phyloP scores from a whole-genome alignment of 2,888 invertebrate species.

The Allophyes oxyacanthae region DNA sequence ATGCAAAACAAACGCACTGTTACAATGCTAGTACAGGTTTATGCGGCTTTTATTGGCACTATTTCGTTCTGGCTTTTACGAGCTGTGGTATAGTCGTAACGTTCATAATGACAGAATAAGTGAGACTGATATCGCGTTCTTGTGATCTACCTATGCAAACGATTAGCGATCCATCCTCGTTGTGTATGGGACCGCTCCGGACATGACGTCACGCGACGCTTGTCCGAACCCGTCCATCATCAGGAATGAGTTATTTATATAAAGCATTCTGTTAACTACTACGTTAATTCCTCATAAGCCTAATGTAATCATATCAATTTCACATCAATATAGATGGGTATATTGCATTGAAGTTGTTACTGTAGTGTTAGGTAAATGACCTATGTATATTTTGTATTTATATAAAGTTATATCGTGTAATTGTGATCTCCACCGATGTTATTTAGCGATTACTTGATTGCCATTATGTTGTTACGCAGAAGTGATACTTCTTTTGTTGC shows the following conservation, averaged over 20 bases:
- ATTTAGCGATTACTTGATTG: slow-evolving; percentile 87
- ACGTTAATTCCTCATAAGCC: slow-evolving; percentile 80
- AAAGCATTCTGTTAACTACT: slow-evolving; percentile 83
- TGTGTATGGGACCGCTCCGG: slow-evolving; percentile 53
- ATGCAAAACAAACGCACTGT: slow-evolving; percentile 34
- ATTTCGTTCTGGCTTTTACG: slow-evolving; percentile 67
- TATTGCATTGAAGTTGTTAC: slow-evolving; percentile 87
- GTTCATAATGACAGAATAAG: slow-evolving; percentile 87
- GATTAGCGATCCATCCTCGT: slow-evolving; percentile 60
- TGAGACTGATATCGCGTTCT: slow-evolving; percentile 88
- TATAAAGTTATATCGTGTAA: slow-evolving; percentile 86
- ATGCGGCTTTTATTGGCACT: slow-evolving; percentile 68
- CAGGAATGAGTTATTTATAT: slow-evolving; percentile 71
- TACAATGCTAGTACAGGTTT: slow-evolving; percentile 44
- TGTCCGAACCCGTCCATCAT: slow-evolving; percentile 36
- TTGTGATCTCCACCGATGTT: slow-evolving; percentile 90
- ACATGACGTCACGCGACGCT: slow-evolving; percentile 16
- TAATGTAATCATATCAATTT: slow-evolving; percentile 83
- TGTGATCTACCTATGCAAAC: slow-evolving; percentile 75
- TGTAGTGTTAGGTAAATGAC: slow-evolving; percentile 82
- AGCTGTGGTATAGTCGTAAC: slow-evolving; percentile 83
- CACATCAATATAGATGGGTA: slow-evolving; percentile 85
- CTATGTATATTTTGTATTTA: slow-evolving; percentile 89
- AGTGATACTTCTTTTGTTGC: slow-evolving; percentile 75
- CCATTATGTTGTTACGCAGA: slow-evolving; percentile 85